Base-by-base conservation (phyloP, 2,113 vertebrate genomes). In the Ploceus nigricollis region DNA sequence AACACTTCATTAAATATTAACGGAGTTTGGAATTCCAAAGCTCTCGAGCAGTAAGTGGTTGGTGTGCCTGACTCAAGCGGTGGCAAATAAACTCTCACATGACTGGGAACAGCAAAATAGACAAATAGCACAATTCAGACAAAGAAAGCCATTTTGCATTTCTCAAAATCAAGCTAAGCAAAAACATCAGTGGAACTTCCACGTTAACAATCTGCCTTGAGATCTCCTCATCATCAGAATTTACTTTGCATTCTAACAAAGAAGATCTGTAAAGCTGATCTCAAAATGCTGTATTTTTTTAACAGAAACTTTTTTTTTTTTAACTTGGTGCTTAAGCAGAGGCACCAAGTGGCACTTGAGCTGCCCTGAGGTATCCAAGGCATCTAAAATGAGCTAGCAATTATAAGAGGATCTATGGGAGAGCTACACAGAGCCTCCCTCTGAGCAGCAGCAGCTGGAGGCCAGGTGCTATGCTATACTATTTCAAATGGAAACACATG, bases 1-100 rank as follows among this genome's bases (percentile, higher is more conserved):
- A 99, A 99, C 56, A 99, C 99, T 97, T 99, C 99, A 68, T 99
- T 99, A 97, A 99, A 99, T 95, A 98, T 98, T 97, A 99, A 96
- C 0, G 98, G 98, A 24, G 98, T 95, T 77, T 99, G 98, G 50
- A 98, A 98, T 87, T 99, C 99, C 98, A 99, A 96, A 69, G 98
- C 98, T 90, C 98, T 99, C 31, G 99, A 99, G 95, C 99, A 99
- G 98, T 99, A 99, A 84, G 99, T 99, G 72, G 98, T 99, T 58
- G 98, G 98, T 45, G 98, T 97, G 97, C 98, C 88, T 15, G 98
- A 97, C 91, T 99, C 99, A 61, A 98, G 97, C 0, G 99, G 98
- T 40, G 99, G 98, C 97, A 99, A 95, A 91, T 99, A 99, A 96
- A 99, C 98, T 78, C 99, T 98, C 97, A 99, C 98, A 27, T 98